Evolutionary conservation across 2,113 vertebrate species (phyloP), one percentile per base, ranked within the genome.

Genomic region (Baryphthengus martii): DNA sequence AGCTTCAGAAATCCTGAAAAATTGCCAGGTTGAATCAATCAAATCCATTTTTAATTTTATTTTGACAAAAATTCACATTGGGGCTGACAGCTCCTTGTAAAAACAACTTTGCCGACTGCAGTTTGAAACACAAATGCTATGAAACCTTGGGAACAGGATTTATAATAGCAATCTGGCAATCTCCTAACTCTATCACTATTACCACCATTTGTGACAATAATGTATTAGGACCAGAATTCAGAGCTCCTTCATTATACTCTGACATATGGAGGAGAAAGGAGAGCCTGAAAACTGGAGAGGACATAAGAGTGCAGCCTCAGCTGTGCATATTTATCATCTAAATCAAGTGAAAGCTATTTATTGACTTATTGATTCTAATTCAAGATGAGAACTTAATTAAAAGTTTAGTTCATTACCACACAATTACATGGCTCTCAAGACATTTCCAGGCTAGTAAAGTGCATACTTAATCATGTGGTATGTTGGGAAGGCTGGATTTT

Each of bases 331-430:
- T 96, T 95, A 91, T 95, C 71, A 91, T 73, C 77, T 96, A 83
- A 92, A 95, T 95, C 94, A 95, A 95, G 85, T 85, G 94, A 96
- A 95, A 78, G 80, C 91, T 94, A 96, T 95, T 96, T 97, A 97
- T 97, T 97, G 96, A 97, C 77, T 97, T 97, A 97, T 94, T 95
- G 96, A 97, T 96, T 97, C 89, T 94, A 94, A 96, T 97, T 96
- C 88, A 95, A 96, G 95, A 94, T 94, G 87, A 97, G 94, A 96
- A 95, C 89, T 96, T 96, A 96, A 97, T 96, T 97, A 95, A 95
- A 96, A 96, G 83, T 95, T 97, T 94, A 93, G 95, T 94, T 96
- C 95, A 94, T 96, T 95, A 96, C 95, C 71, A 86, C 88, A 92
- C 90, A 90, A 96, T 96, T 96, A 96, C 92, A 92, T 91, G 86